A percentile compares a stretch with the other conserved stretches of the same genome.
These are phyloP conservation scores for Sphaerophoria rueppellii DNA, from an alignment of 2,888 invertebrate species.

Conservation along the genomic window DNA sequence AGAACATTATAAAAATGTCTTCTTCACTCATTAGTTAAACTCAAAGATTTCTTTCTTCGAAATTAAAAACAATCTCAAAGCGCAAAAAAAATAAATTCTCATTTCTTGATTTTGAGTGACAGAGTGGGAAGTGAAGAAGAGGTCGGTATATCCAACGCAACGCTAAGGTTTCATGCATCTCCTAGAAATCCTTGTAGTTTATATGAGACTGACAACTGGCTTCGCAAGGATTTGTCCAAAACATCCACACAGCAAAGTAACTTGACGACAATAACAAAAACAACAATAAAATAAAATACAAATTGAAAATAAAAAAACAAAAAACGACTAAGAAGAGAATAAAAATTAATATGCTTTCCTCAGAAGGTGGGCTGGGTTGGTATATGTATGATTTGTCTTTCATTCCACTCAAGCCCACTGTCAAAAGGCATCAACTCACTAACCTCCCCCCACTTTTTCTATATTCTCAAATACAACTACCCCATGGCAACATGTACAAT, in stretches of 20 bases:
- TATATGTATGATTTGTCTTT: slow-evolving; percentile 37
- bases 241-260: background rate
- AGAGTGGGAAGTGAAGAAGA: background rate
- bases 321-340: slow-evolving; percentile 59
- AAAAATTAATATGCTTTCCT: slow-evolving; percentile 67
- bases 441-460: background rate
- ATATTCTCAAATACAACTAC: background rate
- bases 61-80: slow-evolving; percentile 72
- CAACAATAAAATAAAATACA: slow-evolving; percentile 25
- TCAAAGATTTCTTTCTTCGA: slow-evolving; percentile 57
- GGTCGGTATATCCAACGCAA: slow-evolving; percentile 33
- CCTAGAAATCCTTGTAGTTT: slow-evolving; percentile 28
- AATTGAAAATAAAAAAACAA: slow-evolving; percentile 38
- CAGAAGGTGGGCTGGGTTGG: slow-evolving; percentile 7
- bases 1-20: slow-evolving; percentile 15
- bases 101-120: slow-evolving; percentile 22
- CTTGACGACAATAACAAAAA: slow-evolving; percentile 24
- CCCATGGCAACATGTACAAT: slow-evolving; percentile 70
- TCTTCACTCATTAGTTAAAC: slow-evolving; percentile 46
- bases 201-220: slow-evolving; percentile 67
- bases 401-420: slow-evolving; percentile 28
- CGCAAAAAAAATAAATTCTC: slow-evolving; percentile 23
- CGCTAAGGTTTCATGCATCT: slow-evolving; percentile 37
- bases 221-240: slow-evolving; percentile 66
- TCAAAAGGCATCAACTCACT: slow-evolving; percentile 34